Evolutionary conservation across 2,113 vertebrate genomes (phyloP), one percentile per base, ranked within the genome.

Genomic region (Sciurus niger): DNA sequence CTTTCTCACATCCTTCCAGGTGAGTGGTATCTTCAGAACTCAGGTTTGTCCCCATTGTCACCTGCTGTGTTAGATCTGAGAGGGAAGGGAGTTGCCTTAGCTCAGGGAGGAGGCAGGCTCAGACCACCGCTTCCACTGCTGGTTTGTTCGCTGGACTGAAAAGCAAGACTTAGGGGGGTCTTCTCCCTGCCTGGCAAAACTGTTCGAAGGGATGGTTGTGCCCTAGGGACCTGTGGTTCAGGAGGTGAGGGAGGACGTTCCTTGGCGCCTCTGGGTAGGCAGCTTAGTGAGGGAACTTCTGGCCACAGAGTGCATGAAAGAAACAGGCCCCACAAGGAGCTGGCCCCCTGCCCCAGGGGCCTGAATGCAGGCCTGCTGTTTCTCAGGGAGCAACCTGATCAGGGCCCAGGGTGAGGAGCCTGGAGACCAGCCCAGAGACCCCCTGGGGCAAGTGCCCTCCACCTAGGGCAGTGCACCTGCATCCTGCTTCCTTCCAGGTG

Each of bases 401-500:
- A 11, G 55, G 73, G 37, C 79, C 93, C 25, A 37, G 34, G 40
- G 0, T 0, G 11, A 65, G 16, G 60, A 65, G 40, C n/a, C 37
- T 68, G 6, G 65, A 24, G 55, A 58, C 55, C 55, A 76, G 32
- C 28, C 65, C 79, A 4, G 63, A 63, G 84, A 70, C 78, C 84
- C 77, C 73, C 58, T 17, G 43, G 55, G 58, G 20, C 74, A 51
- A 30, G 46, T 8, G 7, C 55, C 72, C 67, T 40, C 12, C 2
- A 0, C 30, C 65, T 0, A 1, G 34, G 86, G 51, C 83, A 94
- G 88, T 55, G 58, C 87, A 51, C 87, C 98, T 96, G 96, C 95
- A 98, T 97, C 98, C 98, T 98, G 95, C 96, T 97, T 6, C 67
- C 88, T 97, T 89, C 78, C 96, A 93, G 91, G 92, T 90, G 90